Conservation (phyloP, 2,888 invertebrate genomes). For the Nomada lathburiana region DNA sequence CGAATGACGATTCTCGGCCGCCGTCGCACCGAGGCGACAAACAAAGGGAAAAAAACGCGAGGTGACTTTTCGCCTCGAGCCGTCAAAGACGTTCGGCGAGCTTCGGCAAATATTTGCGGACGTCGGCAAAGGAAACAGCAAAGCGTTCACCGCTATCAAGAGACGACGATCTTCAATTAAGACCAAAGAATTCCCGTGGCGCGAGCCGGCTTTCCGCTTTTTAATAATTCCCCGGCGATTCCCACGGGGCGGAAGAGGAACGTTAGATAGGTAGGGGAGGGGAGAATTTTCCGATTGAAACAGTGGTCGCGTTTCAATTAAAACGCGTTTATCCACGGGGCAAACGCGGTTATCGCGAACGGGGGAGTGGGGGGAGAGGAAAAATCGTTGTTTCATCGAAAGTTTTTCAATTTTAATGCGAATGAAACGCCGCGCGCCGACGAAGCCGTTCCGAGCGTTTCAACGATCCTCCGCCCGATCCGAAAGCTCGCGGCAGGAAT, state of each 20-base stretch:
- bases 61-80: no score
- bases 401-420: constrained; percentile 28
- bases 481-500: neutral
- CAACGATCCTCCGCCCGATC: constrained; percentile 14
- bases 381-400: neutral
- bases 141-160: neutral
- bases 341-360: neutral
- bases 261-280: no score
- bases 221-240: neutral
- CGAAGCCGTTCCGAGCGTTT: constrained; percentile 12
- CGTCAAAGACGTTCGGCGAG: neutral
- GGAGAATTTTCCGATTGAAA: neutral
- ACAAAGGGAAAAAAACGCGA: neutral
- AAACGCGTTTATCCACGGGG: constrained; percentile 1
- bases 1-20: neutral
- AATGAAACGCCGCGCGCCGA: constrained; percentile 6
- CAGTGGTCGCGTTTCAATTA: constrained; percentile 8
- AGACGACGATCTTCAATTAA: neutral
- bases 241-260: no score
- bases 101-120: constrained; percentile 14
- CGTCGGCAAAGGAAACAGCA: neutral
- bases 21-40: neutral
- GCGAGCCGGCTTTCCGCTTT: neutral
- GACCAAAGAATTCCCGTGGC: neutral
- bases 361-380: no score